Conservation (phyloP, 2,113 vertebrate species). For the Coreoperca whiteheadi region DNA sequence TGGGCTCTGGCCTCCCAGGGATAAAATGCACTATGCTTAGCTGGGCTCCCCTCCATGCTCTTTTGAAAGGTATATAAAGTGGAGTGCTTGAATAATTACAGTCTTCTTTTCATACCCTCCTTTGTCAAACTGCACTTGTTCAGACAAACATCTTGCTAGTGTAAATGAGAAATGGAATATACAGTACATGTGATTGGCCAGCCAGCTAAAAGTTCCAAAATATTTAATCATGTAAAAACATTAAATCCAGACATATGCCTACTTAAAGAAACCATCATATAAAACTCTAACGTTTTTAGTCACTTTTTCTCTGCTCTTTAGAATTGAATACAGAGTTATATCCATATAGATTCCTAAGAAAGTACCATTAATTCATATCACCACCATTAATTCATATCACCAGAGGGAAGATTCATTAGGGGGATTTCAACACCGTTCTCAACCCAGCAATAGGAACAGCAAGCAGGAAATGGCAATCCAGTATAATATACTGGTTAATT, state of each 20-base stretch:
- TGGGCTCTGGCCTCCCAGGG: constrained; percentile 39
- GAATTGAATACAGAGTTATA: too few species aligned
- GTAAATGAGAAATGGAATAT: not conserved
- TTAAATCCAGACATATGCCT: not conserved
- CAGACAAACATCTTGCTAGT: not conserved
- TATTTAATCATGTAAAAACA: not conserved
- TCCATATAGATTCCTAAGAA: too few species aligned
- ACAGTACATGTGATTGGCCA: not conserved
- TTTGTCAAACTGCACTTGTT: constrained; percentile 19
- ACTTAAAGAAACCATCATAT: not conserved
- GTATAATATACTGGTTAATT: too few species aligned
- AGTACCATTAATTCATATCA: too few species aligned
- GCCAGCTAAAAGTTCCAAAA: not conserved
- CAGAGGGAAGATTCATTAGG: too few species aligned
- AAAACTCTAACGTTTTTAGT: too few species aligned
- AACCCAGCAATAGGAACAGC: too few species aligned
- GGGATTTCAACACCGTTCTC: too few species aligned
- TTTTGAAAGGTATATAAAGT: constrained; percentile 36
- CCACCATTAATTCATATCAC: too few species aligned
- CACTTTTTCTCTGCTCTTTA: too few species aligned
- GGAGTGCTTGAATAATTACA: constrained; percentile 38
- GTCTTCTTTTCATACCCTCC: constrained; percentile 23
- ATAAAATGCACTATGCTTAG: constrained; percentile 42
- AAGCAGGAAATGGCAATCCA: too few species aligned
- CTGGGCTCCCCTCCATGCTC: constrained; percentile 23